Percentiles rank a stretch among this genome's conserved stretches.
phyloP scores from a whole-genome alignment of 2,888 invertebrate genomes.

The Steinernema scapterisci region DNA sequence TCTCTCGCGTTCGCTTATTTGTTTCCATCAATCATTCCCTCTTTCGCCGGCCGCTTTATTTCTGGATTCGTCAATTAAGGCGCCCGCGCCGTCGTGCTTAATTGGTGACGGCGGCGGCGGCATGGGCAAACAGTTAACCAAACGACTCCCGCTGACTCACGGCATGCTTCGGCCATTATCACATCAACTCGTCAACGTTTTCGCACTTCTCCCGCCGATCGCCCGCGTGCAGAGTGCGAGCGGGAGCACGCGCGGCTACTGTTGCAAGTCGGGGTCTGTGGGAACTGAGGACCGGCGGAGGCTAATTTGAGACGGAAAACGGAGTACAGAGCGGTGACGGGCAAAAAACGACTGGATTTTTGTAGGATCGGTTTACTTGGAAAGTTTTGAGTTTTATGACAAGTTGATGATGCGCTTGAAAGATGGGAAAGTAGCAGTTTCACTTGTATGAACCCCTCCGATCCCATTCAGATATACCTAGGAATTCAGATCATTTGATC shows the following conservation, averaged over 20 bases:
- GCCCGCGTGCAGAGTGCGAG: slow-evolving; percentile 19
- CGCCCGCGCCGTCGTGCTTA: background rate
- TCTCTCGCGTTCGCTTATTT: background rate
- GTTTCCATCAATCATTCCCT: slow-evolving; percentile 2
- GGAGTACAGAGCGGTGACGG: no score
- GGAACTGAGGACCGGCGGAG: background rate
- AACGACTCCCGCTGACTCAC: slow-evolving; percentile 29
- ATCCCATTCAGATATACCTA: no score
- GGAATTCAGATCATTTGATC: no score
- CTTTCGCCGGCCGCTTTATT: background rate
- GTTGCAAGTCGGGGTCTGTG: background rate
- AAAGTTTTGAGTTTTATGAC: no score
- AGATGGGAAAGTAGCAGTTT: no score
- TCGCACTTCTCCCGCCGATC: slow-evolving; percentile 2
- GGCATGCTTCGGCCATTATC: slow-evolving; percentile 29
- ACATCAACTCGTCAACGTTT: background rate
- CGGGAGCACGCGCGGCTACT: slow-evolving; percentile 12
- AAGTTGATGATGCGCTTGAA: no score
- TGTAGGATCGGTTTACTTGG: no score
- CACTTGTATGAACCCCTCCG: no score
- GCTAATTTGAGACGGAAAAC: no score
- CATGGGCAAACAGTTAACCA: slow-evolving; percentile 29
- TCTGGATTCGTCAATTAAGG: background rate
- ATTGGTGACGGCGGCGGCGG: slow-evolving; percentile 27
- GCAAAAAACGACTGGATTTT: no score